Conservation (phyloP, 2,888 invertebrate genomes). For the Agonopterix arenella region DNA sequence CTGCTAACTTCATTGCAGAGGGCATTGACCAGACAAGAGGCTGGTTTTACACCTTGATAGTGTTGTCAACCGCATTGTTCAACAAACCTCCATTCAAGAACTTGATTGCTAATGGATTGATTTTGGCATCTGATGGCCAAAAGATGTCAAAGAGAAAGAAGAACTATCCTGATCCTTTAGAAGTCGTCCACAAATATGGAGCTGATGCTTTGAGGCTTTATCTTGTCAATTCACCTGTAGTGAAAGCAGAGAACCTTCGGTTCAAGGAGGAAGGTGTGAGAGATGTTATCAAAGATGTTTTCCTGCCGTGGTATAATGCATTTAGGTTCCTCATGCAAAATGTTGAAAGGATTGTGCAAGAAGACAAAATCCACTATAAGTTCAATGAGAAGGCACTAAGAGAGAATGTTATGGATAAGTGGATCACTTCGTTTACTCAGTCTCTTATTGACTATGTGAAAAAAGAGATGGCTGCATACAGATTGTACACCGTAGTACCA, state of each 20-base stretch:
- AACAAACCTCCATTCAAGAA: constrained; percentile 98
- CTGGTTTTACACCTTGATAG: constrained; percentile 99
- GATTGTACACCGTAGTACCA: constrained; percentile 96
- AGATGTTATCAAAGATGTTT: constrained; percentile 97
- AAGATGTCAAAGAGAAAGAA: constrained; percentile 99
- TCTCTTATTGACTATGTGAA: constrained; percentile 92
- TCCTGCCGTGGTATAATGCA: constrained; percentile 97
- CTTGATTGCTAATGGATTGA: constrained; percentile 96
- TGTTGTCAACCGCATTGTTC: constrained; percentile 96
- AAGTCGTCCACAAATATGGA: constrained; percentile 93
- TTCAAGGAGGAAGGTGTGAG: constrained; percentile 98
- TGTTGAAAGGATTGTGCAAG: constrained; percentile 86
- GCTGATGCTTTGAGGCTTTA: constrained; percentile 98
- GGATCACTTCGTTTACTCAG: constrained; percentile 98
- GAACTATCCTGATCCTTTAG: constrained; percentile 98
- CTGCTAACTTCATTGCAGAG: constrained; percentile 99
- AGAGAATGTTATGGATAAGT: constrained; percentile 95
- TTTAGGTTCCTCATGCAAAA: constrained; percentile 97
- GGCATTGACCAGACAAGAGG: constrained; percentile 98
- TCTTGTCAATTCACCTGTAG: constrained; percentile 98
- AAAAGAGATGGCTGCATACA: constrained; percentile 95
- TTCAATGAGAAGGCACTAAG: constrained; percentile 73
- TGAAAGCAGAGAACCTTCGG: constrained; percentile 95
- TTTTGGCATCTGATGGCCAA: constrained; percentile 97
- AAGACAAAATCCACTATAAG: constrained; percentile 74